Conservation (phyloP, 2,113 vertebrate genomes). For the Vulpes lagopus region DNA sequence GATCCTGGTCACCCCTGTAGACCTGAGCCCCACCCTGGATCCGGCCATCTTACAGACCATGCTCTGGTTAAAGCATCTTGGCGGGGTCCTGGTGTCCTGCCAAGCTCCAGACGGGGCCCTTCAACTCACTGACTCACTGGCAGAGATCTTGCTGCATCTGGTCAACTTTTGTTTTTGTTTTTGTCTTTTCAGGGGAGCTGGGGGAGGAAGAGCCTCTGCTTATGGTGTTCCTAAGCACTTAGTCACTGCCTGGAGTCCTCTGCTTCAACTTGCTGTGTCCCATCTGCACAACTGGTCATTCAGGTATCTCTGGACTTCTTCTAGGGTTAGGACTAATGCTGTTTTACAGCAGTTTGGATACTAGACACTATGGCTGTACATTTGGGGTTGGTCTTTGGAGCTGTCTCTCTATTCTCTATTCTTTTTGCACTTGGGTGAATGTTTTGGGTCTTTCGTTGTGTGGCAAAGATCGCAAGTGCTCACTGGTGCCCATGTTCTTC, state of each 20-base stretch:
- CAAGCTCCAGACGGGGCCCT: neutral
- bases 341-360: neutral
- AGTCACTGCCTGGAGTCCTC: neutral
- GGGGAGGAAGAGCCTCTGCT: neutral
- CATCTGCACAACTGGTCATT: neutral
- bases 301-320: rapidly evolving
- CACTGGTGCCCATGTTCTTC: neutral
- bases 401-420: no score
- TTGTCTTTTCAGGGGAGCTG: neutral
- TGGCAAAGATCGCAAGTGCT: neutral
- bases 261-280: neutral
- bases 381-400: neutral
- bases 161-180: neutral
- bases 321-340: neutral
- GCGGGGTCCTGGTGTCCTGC: neutral
- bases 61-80: neutral
- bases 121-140: neutral
- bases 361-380: neutral
- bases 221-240: neutral
- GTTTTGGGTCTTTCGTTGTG: neutral
- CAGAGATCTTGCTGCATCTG: neutral
- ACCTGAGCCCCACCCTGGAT: neutral
- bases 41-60: neutral
- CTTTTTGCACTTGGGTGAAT: neutral
- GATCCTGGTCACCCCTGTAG: neutral